Conservation (phyloP, 2,113 vertebrate genomes). For the Amazona vittata region DNA sequence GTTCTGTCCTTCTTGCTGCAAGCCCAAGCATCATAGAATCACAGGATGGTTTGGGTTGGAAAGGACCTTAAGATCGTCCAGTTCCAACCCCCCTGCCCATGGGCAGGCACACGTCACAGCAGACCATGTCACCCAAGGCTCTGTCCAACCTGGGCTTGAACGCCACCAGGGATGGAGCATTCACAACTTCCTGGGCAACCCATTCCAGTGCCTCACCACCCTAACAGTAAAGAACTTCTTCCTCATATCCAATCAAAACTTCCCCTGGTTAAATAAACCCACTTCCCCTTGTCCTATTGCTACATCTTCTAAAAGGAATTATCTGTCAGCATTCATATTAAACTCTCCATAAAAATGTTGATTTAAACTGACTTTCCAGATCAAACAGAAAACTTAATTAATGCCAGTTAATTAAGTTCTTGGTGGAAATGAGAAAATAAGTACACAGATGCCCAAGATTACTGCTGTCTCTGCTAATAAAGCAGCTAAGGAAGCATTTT, state of each 20-base stretch:
- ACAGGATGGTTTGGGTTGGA: background rate
- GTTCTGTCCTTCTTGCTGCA: background rate
- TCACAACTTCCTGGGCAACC: background rate
- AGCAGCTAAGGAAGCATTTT: background rate
- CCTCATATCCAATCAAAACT: background rate
- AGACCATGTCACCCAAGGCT: background rate
- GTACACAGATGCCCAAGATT: slow-evolving; percentile 12
- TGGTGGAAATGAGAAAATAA: slow-evolving; percentile 41
- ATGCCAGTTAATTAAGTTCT: slow-evolving; percentile 50
- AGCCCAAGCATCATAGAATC: background rate
- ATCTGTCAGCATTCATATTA: slow-evolving; percentile 11
- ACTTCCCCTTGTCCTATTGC: background rate
- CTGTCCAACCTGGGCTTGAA: background rate
- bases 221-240: background rate
- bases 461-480: slow-evolving; percentile 20
- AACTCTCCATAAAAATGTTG: slow-evolving; percentile 22
- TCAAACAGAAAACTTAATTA: slow-evolving; percentile 63
- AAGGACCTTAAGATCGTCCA: background rate
- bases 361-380: slow-evolving; percentile 26
- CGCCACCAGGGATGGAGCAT: background rate
- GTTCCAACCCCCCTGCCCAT: background rate
- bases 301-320: background rate
- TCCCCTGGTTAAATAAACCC: background rate
- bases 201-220: background rate
- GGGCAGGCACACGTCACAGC: background rate